Base-by-base conservation (phyloP, 2,113 vertebrate genomes). In the Penelope pileata region DNA sequence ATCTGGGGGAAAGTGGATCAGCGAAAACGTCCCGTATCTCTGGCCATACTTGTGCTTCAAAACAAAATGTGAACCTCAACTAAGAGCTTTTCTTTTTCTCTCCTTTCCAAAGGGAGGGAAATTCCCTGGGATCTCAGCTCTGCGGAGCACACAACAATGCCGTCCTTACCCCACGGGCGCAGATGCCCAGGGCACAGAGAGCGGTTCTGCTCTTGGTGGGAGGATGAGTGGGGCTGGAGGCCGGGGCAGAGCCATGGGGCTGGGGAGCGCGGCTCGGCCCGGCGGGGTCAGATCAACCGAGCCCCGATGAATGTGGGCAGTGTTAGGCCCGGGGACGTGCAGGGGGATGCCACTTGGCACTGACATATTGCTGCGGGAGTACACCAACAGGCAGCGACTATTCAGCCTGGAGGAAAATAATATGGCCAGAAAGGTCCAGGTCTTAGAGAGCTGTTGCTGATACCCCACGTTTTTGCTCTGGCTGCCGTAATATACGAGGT, bases 361-460 rank as follows among this genome's bases (percentile, higher is more conserved):
- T 93, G 95, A 94, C 84, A 87, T 79, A 92, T 84, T 91, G 94
- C 95, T 89, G 94, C 82, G 91, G 94, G 91, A 94, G 82, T 86
- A 93, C 78, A 85, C 77, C 93, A 94, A 94, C 94, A 82, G 88
- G 83, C 14, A 3, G 94, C 66, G 78, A 87, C 93, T 82, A 89
- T 96, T 96, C 69, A 87, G 86, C 74, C 78, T 12, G 30, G 58
- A 89, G 91, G 76, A 40, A 95, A 95, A 82, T 51, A 81, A 90
- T n/a, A 58, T 82, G 56, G 68, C 70, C 59, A 85, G 94, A 91
- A 79, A 73, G 89, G 12, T n/a, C 79, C 89, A 83, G 94, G 93
- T 94, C 91, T 90, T 93, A 91, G 68, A 36, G 86, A 76, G 74
- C 70, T 0, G 16, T 32, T 60, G 91, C 86, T 27, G 89, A 95